phyloP scores from a whole-genome alignment of 2,113 vertebrate species.

The Equus quagga region DNA sequence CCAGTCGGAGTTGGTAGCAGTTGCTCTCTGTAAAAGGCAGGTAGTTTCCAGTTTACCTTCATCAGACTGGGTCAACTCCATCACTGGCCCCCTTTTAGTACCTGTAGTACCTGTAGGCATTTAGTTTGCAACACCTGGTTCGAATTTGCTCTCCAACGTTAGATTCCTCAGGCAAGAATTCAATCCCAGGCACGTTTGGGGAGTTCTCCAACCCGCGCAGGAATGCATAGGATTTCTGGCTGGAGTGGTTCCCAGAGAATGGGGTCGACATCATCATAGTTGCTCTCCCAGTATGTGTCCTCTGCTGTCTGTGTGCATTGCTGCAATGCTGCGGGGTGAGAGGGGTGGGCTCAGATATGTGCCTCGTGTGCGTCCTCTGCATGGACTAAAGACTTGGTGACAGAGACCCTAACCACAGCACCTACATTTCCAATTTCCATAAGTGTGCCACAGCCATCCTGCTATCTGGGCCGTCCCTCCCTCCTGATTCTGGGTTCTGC shows the following conservation, averaged over 20 bases:
- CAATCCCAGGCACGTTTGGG: background rate
- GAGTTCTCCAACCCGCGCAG: background rate
- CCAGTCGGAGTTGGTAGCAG: background rate
- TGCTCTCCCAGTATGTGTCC: background rate
- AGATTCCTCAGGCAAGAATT: background rate
- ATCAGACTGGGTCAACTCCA: background rate
- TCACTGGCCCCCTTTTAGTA: background rate
- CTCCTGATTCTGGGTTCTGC: background rate
- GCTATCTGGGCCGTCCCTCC: background rate
- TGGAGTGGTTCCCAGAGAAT: background rate
- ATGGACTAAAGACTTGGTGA: no score
- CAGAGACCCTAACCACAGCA: background rate
- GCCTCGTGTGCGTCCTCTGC: background rate
- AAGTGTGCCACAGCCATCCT: background rate
- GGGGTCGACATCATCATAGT: fast-evolving
- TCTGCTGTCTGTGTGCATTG: background rate
- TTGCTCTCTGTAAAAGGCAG: background rate
- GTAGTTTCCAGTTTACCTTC: background rate
- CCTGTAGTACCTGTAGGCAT: background rate
- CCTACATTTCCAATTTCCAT: background rate
- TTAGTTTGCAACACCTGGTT: background rate
- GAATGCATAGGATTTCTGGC: background rate
- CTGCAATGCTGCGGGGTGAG: fast-evolving
- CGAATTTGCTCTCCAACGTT: background rate
- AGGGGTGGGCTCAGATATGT: background rate